Evolutionary conservation across 2,888 invertebrate species (phyloP), one percentile per base, ranked within the genome.

Genomic region (Drosophila quinaria): DNA sequence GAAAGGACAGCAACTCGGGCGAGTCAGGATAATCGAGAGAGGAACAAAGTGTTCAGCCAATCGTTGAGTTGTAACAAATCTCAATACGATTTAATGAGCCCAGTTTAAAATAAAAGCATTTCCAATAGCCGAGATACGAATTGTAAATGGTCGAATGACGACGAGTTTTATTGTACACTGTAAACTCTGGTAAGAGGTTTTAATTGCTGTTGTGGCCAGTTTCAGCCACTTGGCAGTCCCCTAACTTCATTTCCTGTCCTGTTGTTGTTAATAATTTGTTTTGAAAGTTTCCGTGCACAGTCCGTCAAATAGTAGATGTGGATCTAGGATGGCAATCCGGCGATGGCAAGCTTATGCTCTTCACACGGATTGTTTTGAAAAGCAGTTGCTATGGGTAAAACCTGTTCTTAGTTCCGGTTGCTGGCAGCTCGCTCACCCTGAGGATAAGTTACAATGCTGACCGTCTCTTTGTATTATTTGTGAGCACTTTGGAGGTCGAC

Each of bases 251-350:
- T 33, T 54, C 22, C n/a, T 11, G 9, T 82, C 68, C 73, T 69
- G 65, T 63, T 88, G 70, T 79, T 84, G 87, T 70, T 85, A 71
- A 85, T 85, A 87, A 85, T 85, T 87, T 89, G 84, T 81, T 70
- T 77, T 68, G 72, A 70, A 87, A 89, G 74, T 89, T 83, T 82
- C 81, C 63, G 31, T 56, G 47, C 47, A 55, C 31, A 37, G 15
- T 52, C 35, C 58, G 61, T 19, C 41, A 61, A n/a, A n/a, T n/a
- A n/a, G n/a, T 60, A 41, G 60, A 52, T 66, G 46, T 46, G 19
- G 35, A 46, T 46, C 31, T 58, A 41, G 46, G 51, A 15, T 19
- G 64, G 44, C 58, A 65, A 59, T 41, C 39, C 41, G 59, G 52
- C n/a, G 13, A 35, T 22, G 42, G n/a, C 22, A 5, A 29, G 42